Base-by-base conservation (phyloP, 2,113 vertebrate species). In the Rynchops niger region DNA sequence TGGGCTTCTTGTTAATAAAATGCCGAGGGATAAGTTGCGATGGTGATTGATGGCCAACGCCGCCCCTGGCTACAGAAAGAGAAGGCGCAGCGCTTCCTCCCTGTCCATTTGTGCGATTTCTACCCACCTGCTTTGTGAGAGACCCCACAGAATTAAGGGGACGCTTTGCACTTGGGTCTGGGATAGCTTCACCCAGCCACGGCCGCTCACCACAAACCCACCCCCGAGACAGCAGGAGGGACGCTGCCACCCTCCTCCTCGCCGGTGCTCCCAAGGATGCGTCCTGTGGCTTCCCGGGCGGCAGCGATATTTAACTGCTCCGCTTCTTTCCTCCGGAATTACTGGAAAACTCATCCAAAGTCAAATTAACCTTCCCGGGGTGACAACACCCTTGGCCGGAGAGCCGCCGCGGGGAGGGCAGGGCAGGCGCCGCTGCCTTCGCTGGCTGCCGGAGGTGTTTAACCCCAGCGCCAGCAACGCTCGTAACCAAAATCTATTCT, bases 201-300 rank as follows among this genome's bases (percentile, higher is more conserved):
- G 20, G 43, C 84, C 1, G 7, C 49, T 26, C 52, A 5, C 27
- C 90, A 26, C 40, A 34, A 52, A 27, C 12, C 49, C 61, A 42
- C 19, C 45, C 36, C 10, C 4, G 20, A 34, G 43, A 2, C 2
- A 5, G 18, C 36, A 15, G 76, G 18, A 70, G 47, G 61, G 80
- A 47, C 19, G 30, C 81, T 47, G 72, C 47, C 50, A 16, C 23
- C 11, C 67, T 32, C 62, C 12, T 16, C 76, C 36, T 27, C 2
- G 4, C 9, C 0, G 0, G 1, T 29, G 74, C 32, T 65, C 61
- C 61, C 42, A 5, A 8, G 34, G 70, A 12, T 3, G 18, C 4
- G 1, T 32, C 45, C 69, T 3, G 1, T 0, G 9, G 38, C 20
- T 67, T 43, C 29, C 25, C 2, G 4, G 19, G 14, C 2, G 1